Percentiles rank a stretch among this genome's conserved stretches.
phyloP scores from a whole-genome alignment of 2,797 vertebrate genomes.

The Pelodytes ibericus region DNA sequence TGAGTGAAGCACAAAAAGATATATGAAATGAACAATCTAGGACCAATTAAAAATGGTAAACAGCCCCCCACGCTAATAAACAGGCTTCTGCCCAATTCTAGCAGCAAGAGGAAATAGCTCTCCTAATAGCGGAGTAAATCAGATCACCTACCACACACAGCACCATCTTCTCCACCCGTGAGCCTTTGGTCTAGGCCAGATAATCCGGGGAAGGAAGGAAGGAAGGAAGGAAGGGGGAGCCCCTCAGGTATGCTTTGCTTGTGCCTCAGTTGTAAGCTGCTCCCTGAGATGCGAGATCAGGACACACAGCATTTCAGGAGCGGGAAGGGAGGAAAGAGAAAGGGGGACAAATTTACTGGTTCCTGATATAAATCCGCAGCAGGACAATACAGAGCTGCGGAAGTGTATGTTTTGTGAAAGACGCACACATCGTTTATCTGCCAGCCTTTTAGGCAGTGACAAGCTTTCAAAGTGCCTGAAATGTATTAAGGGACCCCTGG shows the following conservation, averaged over 20 bases:
- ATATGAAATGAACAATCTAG: not conserved
- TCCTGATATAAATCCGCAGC: slow-evolving; percentile 49
- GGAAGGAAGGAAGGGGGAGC: not conserved
- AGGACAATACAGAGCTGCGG: slow-evolving; percentile 44
- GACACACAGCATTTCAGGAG: slow-evolving; percentile 34
- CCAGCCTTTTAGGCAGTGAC: slow-evolving; percentile 44
- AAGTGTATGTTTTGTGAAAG: slow-evolving; percentile 46
- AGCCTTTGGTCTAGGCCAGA: slow-evolving; percentile 1
- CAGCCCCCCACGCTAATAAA: not conserved
- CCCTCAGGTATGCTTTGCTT: slow-evolving; percentile 26
- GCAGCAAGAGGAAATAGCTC: not conserved
- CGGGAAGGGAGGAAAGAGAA: slow-evolving; percentile 11
- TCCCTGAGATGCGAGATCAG: slow-evolving; percentile 9
- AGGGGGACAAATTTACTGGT: slow-evolving; percentile 39
- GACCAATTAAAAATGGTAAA: too few species aligned
- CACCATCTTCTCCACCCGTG: slow-evolving; percentile 25
- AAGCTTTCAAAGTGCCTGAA: slow-evolving; percentile 39
- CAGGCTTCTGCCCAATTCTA: not conserved
- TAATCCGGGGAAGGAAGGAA: slow-evolving; percentile 1
- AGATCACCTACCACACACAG: slow-evolving; percentile 46
- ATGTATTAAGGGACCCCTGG: slow-evolving; percentile 34
- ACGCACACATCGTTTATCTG: slow-evolving; percentile 53
- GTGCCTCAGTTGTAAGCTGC: slow-evolving; percentile 6
- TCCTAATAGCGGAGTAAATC: not conserved
- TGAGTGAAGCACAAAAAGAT: not conserved